Evolutionary conservation across 2,113 vertebrate species (phyloP), one percentile per base, ranked within the genome.

Genomic region (Eptesicus fuscus): DNA sequence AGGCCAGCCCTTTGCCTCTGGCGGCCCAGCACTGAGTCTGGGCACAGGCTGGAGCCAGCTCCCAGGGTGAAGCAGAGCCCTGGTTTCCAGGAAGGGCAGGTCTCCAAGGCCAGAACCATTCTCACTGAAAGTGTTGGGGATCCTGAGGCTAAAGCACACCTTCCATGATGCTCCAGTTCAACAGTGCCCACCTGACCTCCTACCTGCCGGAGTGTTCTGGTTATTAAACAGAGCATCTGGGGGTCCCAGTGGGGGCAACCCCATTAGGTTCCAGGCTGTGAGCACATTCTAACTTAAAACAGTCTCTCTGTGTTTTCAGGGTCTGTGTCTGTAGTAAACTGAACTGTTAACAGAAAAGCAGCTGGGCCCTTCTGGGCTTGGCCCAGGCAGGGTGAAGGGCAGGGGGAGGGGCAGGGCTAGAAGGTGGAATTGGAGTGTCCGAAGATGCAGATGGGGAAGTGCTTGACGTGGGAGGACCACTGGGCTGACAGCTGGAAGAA

Each of bases 371-470:
- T 97, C 97, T 14, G 76, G 82, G 96, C 0, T 2, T 49, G 63
- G 96, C 96, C 88, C 23, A 59, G 56, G 56, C 56, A 59, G 56
- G 23, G 56, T 59, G 9, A 59, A 59, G 56, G 56, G 56, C 56
- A 59, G 23, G 9, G 22, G 23, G 22, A 59, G 25, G 30, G 88
- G 51, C 22, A 7, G 88, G 20, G 97, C 98, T 99, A 99, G 98
- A 99, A 99, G 69, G 99, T 98, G 88, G 99, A 98, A 98, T 99
- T 99, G 30, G 99, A 98, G 98, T 99, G 99, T 98, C 99, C 99
- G 80, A 99, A 99, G 97, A 99, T 98, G 97, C 99, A 99, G 96
- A 99, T 99, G 90, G 99, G 99, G 97, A 99, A 99, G 98, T 99
- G 99, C 98, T 99, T 99, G 97, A 99, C 99, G 0, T 99, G 99